A percentile compares a stretch with the other conserved stretches of the same genome.
phyloP scores from a whole-genome alignment of 2,797 vertebrate genomes.

The Pteropus rufus region DNA sequence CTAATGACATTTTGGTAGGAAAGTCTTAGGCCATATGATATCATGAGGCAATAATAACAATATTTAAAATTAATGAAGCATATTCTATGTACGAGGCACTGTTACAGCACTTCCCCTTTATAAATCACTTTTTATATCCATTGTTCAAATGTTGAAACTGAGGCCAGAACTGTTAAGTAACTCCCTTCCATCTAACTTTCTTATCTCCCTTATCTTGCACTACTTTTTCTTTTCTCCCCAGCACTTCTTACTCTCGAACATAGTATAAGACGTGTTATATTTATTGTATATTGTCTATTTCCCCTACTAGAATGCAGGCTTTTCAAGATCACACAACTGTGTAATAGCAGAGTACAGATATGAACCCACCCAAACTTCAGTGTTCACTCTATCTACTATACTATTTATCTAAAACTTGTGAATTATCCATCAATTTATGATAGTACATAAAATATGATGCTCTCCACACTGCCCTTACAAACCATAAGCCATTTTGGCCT shows the following conservation, averaged over 20 bases:
- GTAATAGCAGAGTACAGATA: not conserved
- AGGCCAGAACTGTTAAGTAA: not conserved
- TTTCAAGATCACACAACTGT: not conserved
- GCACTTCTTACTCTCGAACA: not conserved
- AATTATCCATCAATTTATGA: not conserved
- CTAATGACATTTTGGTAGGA: not conserved
- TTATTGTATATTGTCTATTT: not conserved
- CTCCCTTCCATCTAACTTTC: not conserved
- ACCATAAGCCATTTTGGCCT: not conserved
- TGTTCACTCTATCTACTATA: not conserved
- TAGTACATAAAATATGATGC: not conserved
- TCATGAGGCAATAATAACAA: not conserved
- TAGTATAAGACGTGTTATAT: not conserved
- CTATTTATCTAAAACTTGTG: not conserved
- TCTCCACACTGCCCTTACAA: not conserved
- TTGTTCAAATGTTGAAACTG: not conserved
- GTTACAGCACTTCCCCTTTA: not conserved
- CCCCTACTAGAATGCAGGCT: not conserved
- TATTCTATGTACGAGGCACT: not conserved
- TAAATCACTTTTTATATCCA: not conserved
- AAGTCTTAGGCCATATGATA: not conserved
- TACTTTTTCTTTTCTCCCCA: not conserved
- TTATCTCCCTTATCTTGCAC: not conserved
- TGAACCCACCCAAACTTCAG: not conserved
- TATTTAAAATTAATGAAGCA: not conserved